Percentiles rank a stretch among this genome's conserved stretches.
These are phyloP conservation scores for Netelia inedita DNA, from an alignment of 2,888 invertebrate species.

Conservation along the genomic window DNA sequence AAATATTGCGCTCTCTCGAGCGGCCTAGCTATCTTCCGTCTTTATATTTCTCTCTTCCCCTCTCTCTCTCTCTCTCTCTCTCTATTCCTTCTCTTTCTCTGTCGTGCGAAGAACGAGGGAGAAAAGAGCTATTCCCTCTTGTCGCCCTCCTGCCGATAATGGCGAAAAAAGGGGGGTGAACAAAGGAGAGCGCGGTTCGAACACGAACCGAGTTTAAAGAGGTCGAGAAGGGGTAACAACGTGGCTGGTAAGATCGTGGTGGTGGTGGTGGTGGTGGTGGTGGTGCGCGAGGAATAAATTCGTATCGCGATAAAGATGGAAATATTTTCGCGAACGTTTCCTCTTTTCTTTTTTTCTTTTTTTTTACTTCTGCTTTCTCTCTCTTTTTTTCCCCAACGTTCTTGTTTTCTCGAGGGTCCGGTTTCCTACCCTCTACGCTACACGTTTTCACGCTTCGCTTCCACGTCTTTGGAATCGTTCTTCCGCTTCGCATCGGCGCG, in stretches of 20 bases:
- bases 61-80: slow-evolving; percentile 7
- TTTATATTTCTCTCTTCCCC: slow-evolving; percentile 20
- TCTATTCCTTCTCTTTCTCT: slow-evolving; percentile 2
- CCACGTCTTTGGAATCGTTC: slow-evolving; percentile 49
- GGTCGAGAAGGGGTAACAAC: too few relatives aligned
- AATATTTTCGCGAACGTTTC: slow-evolving; percentile 64
- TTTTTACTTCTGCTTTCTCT: slow-evolving; percentile 34
- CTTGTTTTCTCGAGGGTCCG: neutral
- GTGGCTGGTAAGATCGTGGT: too few relatives aligned
- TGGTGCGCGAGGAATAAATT: too few relatives aligned
- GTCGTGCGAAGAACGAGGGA: neutral
- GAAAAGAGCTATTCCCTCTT: neutral
- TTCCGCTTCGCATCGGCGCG: slow-evolving; percentile 30
- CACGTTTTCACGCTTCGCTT: slow-evolving; percentile 38
- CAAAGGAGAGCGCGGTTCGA: too few relatives aligned
- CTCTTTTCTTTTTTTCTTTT: slow-evolving; percentile 22
- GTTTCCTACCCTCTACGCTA: neutral
- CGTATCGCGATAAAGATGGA: neutral
- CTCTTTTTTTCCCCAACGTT: neutral
- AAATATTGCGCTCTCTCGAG: slow-evolving; percentile 78
- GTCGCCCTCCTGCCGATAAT: too few relatives aligned
- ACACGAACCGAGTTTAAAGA: too few relatives aligned
- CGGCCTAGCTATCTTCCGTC: slow-evolving; percentile 6
- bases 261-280: too few relatives aligned
- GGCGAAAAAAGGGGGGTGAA: too few relatives aligned